Evolutionary conservation across 2,888 invertebrate species (phyloP), one percentile per base, ranked within the genome.

Genomic region (Sphecodes monilicornis): DNA sequence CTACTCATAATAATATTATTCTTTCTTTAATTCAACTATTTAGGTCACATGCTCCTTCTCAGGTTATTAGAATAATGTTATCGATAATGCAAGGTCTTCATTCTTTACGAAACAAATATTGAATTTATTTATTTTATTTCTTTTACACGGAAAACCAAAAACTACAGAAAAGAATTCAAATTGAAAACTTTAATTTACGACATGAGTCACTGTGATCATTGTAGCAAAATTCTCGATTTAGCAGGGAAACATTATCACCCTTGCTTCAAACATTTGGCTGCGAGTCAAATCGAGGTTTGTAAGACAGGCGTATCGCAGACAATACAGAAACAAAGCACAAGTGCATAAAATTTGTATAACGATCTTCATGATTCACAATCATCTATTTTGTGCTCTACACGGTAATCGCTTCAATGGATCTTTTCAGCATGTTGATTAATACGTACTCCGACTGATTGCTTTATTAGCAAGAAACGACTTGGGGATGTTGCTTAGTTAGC

Each of bases 211-310:
- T 5, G 36, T 43, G 26, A 76, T 79, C 76, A 60, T 39, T 74
- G 60, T 75, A 84, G 64, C 43, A 66, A 29, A 73, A 72, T 77
- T 75, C 72, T 73, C 50, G n/a, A 76, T 80, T 73, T 66, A 78
- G 69, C 68, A 29, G 71, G 60, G 68, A 43, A 57, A 16, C 57
- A 73, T 80, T 72, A 71, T 22, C 69, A 46, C 75, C 70, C 32
- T 80, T 78, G 54, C 73, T 72, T 8, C 29, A 26, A 32, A 29
- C 3, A 32, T 70, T 69, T 87, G 88, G 85, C 87, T 16, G 46
- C 41, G 64, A 54, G 46, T 87, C 88, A 87, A 87, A 76, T 64
- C 57, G 26, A 57, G 26, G 57, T 41, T 50, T 22, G n/a, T n/a
- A 29, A 32, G n/a, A 11, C 10, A 39, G 54, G 76, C 66, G 39